Conservation (phyloP, 1,140 invertebrate species). For the Listronotus oregonensis region DNA sequence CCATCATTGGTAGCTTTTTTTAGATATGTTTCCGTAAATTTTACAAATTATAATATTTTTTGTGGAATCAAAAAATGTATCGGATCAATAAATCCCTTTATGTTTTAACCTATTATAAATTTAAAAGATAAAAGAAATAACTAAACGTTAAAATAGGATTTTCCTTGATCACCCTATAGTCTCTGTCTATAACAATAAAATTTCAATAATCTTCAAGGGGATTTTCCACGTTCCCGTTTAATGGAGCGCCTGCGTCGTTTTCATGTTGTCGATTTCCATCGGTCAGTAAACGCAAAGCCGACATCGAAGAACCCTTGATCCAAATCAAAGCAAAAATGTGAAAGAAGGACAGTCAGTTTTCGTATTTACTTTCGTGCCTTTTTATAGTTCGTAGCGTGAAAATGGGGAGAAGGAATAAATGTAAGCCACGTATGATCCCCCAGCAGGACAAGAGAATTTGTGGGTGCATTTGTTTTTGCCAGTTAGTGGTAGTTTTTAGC, state of each 20-base stretch:
- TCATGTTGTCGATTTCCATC: slow-evolving; percentile 23
- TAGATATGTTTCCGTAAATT: too few relatives aligned
- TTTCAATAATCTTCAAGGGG: background rate
- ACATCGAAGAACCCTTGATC: slow-evolving; percentile 1
- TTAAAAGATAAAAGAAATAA: too few relatives aligned
- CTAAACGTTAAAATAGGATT: too few relatives aligned
- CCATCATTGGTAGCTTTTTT: too few relatives aligned
- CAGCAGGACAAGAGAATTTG: slow-evolving; percentile 86
- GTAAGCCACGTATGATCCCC: slow-evolving; percentile 66
- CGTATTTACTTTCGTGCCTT: slow-evolving; percentile 12
- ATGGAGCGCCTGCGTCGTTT: slow-evolving; percentile 29
- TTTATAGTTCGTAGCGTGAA: slow-evolving; percentile 13
- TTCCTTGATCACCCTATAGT: too few relatives aligned
- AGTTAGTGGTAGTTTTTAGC: slow-evolving; percentile 86
- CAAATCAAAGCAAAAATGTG: slow-evolving; percentile 20
- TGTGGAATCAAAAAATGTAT: too few relatives aligned
- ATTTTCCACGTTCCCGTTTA: slow-evolving; percentile 18
- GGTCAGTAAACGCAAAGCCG: slow-evolving; percentile 12
- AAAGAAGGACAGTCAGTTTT: slow-evolving; percentile 8
- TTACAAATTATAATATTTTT: too few relatives aligned
- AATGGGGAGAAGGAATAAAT: slow-evolving; percentile 53
- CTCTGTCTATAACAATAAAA: too few relatives aligned
- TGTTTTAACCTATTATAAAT: too few relatives aligned
- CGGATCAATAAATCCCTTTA: too few relatives aligned
- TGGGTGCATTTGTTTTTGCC: slow-evolving; percentile 88